Evolutionary conservation across 2,113 vertebrate species (phyloP), one percentile per base, ranked within the genome.

Genomic region (Andinoacara biseriatus): DNA sequence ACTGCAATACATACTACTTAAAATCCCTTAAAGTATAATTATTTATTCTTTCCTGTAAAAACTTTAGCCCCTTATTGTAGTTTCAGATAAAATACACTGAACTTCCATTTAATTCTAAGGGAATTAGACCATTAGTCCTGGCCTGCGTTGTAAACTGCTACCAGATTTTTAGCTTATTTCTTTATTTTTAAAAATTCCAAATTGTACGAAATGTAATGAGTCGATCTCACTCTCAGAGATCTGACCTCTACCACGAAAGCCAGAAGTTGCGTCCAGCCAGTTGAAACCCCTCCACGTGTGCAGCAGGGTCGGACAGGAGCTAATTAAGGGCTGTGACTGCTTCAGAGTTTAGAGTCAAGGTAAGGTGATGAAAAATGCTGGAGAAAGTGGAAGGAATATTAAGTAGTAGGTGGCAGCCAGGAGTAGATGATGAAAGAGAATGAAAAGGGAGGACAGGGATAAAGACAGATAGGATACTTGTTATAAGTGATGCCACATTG

Each of bases 361-460:
- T 87, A 69, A 90, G 86, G 86, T 85, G 82, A 87, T 84, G 85
- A 59, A 86, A 89, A 87, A 69, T n/a, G 62, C 15, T 65, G 43
- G n/a, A 74, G 76, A 80, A 57, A 75, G 67, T 29, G 77, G 22
- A 5, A 76, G 59, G 80, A 91, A 88, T 90, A 77, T 84, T 77
- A 91, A 94, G 46, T 35, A 81, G 84, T 11, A 59, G 59, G 67
- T 58, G 60, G 60, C 52, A 80, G 62, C n/a, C 22, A 76, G 74
- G 56, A 79, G 33, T 20, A 60, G 84, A 91, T 88, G 92, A 93
- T 80, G 86, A 93, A 93, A 90, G 83, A 52, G 18, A 49, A 62
- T 46, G 76, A 40, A 85, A 87, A 89, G 29, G 60, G 5, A 58
- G 63, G 58, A 46, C 10, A 15, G 22, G 46, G 22, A 11, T 9